Evolutionary conservation across 1,140 invertebrate genomes (phyloP), one percentile per base, ranked within the genome.

Genomic region (Epicauta chinensis): DNA sequence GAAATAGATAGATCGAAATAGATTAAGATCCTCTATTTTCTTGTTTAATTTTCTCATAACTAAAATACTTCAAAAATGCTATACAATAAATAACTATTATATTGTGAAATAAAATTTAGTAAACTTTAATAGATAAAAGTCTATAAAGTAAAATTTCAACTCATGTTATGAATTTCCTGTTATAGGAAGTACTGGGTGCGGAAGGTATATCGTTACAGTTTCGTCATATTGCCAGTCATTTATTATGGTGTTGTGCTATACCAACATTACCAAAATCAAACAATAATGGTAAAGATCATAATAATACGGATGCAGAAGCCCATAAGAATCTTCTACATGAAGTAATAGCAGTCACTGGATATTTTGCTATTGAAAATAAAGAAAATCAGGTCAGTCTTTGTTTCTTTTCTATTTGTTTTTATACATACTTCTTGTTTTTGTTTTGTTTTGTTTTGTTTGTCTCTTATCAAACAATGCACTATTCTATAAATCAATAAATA

Each of bases 161-260:
- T 55, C 60, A 60, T 31, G 23, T 7, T 23, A 23, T 23, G 2
- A 23, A 23, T 40, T 43, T 63, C 55, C 66, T 61, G 53, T 78
- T 79, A 2, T 77, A 95, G 90, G 83, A 81, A 67, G 78, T 87
- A n/a, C 71, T 95, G 9, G 87, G 88, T 14, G 81, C 84, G 53
- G 92, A 94, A 74, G 87, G 88, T 0, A 81, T 89, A 34, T 90
- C 85, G 13, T 71, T 93, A 11, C 89, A 94, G 69, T 87, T 92
- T 71, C 81, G 91, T n/a, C 84, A 93, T 67, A 90, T 93, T 61
- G 80, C 87, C 44, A 87, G 82, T 62, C 86, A 91, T 71, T 74
- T 94, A 55, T 77, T 94, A 40, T 86, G 88, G 79, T 89, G 87
- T 60, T 87, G 87, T 63, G 78, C 80, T 31, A 75, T 80, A 40